Percentiles rank a stretch among this genome's conserved stretches.
Evolutionary conservation across 2,888 invertebrate species (phyloP).

Genomic region (Drosophila recens): DNA sequence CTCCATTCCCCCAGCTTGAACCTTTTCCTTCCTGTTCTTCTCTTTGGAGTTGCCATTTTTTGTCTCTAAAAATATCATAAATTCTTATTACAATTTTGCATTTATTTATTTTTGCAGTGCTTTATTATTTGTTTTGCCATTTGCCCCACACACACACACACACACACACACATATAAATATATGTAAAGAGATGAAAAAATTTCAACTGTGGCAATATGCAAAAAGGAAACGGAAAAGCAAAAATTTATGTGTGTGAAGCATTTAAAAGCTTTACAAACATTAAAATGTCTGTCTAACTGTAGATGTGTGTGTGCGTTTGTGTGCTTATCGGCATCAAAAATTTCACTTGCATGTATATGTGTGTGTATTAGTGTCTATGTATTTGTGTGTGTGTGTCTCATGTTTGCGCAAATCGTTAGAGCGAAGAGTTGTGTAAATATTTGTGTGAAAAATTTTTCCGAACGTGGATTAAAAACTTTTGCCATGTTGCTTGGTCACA

Average conservation of each 20-base stretch:
- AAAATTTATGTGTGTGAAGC: constrained; percentile 72
- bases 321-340: constrained; percentile 34
- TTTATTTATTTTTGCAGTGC: constrained; percentile 67
- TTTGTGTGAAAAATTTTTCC: constrained; percentile 81
- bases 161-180: constrained; percentile 4
- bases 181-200: constrained; percentile 20
- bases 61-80: constrained; percentile 71
- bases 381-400: constrained; percentile 54
- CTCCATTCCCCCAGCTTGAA: background rate
- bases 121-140: constrained; percentile 78
- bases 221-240: constrained; percentile 61
- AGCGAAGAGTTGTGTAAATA: constrained; percentile 82
- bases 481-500: constrained; percentile 73
- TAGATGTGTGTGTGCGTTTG: constrained; percentile 27
- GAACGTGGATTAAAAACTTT: constrained; percentile 79
- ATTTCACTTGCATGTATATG: constrained; percentile 22
- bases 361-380: constrained; percentile 31
- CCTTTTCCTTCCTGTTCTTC: too few relatives aligned
- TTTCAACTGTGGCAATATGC: constrained; percentile 33
- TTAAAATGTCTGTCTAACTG: constrained; percentile 80
- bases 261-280: constrained; percentile 80
- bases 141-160: constrained; percentile 44
- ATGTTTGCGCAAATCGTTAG: constrained; percentile 81
- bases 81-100: constrained; percentile 76
- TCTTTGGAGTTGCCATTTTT: constrained; percentile 20